Evolutionary conservation across 1,140 invertebrate genomes (phyloP).

Genomic region (Agrypnia vestita): DNA sequence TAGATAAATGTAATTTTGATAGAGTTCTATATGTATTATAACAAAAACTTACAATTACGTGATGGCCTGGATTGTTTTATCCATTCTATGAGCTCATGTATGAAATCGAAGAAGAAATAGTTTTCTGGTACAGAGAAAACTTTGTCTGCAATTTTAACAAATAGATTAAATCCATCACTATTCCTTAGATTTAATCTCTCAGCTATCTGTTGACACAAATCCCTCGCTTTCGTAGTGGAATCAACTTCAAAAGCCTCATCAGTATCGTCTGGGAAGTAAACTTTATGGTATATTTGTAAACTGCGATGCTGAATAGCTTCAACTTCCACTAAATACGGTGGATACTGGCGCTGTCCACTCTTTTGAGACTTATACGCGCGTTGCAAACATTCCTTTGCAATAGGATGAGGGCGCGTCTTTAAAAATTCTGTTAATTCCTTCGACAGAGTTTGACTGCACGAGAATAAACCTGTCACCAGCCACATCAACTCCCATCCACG

Average conservation of each 20-base stretch:
- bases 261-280: constrained; percentile 94
- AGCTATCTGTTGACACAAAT: constrained; percentile 89
- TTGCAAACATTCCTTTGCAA: constrained; percentile 87
- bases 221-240: constrained; percentile 89
- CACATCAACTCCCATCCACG: constrained; percentile 96
- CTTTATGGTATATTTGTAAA: constrained; percentile 94
- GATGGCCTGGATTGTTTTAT: constrained; percentile 85
- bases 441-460: constrained; percentile 77
- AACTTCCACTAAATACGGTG: constrained; percentile 94
- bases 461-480: constrained; percentile 90
- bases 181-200: constrained; percentile 82
- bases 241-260: constrained; percentile 87
- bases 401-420: constrained; percentile 83
- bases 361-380: constrained; percentile 87
- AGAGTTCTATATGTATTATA: no score
- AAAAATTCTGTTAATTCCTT: constrained; percentile 82
- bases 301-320: constrained; percentile 96
- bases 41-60: constrained; percentile 77
- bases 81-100: constrained; percentile 91
- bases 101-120: constrained; percentile 97
- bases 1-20: no score
- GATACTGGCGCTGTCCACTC: constrained; percentile 87
- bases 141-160: constrained; percentile 94
- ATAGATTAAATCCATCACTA: constrained; percentile 91
- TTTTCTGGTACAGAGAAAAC: constrained; percentile 94